These are phyloP conservation scores for Cataglyphis hispanica DNA, from an alignment of 1,140 invertebrate species.

Conservation along the genomic window DNA sequence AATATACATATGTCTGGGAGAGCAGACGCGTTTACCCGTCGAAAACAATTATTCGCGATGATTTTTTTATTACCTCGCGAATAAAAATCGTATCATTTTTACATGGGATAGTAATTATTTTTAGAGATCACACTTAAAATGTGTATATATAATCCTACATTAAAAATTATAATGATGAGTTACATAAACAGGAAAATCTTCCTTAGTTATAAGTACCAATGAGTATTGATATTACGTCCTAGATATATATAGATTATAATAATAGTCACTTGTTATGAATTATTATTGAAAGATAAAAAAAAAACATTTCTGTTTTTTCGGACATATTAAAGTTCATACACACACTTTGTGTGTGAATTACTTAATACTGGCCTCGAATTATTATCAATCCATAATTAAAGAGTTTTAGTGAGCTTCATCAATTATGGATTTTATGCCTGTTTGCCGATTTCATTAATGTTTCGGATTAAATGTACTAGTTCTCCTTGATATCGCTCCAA, in stretches of 20 bases:
- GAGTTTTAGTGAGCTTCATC: not conserved
- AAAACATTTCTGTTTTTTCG: not conserved
- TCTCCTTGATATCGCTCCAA: not conserved
- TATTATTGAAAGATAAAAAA: not conserved
- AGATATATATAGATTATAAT: too few species aligned
- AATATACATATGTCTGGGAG: not conserved
- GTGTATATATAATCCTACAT: not conserved
- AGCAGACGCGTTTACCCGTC: not conserved
- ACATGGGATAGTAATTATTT: not conserved
- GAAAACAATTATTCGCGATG: not conserved
- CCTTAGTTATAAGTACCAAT: not conserved
- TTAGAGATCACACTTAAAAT: not conserved
- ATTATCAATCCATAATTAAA: not conserved
- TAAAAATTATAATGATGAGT: not conserved
- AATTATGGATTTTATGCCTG: not conserved
- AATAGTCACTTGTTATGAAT: not conserved
- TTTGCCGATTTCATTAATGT: not conserved
- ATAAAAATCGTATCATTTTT: not conserved
- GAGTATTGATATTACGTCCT: not conserved
- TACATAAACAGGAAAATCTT: not conserved
- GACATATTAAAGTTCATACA: not conserved
- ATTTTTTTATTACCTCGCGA: not conserved
- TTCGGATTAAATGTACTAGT: not conserved
- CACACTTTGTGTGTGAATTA: too few species aligned
- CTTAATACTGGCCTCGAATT: not conserved